Conservation (phyloP, 2,113 vertebrate genomes). For the Tachysurus fulvidraco region DNA sequence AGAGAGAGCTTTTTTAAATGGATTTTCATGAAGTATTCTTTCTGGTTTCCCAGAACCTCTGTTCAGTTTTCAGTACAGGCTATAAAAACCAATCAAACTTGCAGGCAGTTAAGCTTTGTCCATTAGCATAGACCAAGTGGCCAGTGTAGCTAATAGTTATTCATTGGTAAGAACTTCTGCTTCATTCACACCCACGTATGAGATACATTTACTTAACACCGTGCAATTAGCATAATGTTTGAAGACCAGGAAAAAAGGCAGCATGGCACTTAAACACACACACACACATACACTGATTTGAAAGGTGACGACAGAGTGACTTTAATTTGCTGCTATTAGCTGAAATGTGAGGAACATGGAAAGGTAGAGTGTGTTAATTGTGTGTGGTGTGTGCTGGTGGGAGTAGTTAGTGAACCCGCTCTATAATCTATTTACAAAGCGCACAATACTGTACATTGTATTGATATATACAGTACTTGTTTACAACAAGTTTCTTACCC, state of each 20-base stretch:
- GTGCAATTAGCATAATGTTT: not conserved
- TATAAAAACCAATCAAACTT: constrained; percentile 64
- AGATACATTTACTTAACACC: not conserved
- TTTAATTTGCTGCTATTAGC: not conserved
- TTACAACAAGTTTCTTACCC: not conserved
- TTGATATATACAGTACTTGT: not conserved
- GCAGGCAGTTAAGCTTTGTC: constrained; percentile 64
- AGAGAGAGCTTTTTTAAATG: not conserved
- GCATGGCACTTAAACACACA: not conserved
- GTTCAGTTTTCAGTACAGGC: constrained; percentile 58
- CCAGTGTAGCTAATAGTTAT: constrained; percentile 65
- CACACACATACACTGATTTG: not conserved
- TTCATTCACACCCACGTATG: not conserved
- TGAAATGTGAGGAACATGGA: not conserved
- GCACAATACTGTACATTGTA: not conserved
- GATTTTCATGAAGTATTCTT: constrained; percentile 40
- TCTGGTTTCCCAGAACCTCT: not conserved
- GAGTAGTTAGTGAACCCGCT: not conserved
- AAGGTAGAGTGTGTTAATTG: not conserved
- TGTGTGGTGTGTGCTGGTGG: not conserved
- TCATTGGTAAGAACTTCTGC: constrained; percentile 58
- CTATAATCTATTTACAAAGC: not conserved
- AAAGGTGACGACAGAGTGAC: not conserved
- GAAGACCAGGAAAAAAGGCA: not conserved
- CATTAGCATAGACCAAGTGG: constrained; percentile 61